Conservation (phyloP, 1,140 invertebrate species). For the Hycleus phaleratus region DNA sequence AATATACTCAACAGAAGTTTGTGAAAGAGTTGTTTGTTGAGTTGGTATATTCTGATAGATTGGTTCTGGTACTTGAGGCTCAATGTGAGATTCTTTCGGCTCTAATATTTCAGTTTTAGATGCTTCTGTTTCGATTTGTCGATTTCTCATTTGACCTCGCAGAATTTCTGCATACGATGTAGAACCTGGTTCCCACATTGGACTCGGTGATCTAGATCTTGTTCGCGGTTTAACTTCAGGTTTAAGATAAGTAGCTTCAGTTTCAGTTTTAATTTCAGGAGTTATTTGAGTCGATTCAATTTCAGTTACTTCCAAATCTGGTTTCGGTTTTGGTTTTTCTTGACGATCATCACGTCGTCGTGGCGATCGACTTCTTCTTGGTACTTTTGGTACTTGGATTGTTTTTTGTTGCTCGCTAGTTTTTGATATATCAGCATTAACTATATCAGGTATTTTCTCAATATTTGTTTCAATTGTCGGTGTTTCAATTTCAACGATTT, state of each 20-base stretch:
- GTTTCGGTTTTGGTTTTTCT: slow-evolving; percentile 17
- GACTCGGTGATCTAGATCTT: slow-evolving; percentile 55
- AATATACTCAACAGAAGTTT: background rate
- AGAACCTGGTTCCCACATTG: slow-evolving; percentile 63
- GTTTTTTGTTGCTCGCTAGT: slow-evolving; percentile 31
- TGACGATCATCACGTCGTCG: slow-evolving; percentile 25
- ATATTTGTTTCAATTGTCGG: background rate
- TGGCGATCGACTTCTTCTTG: slow-evolving; percentile 39
- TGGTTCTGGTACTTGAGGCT: slow-evolving; percentile 4
- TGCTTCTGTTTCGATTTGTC: background rate
- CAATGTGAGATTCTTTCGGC: background rate
- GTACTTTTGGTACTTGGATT: slow-evolving; percentile 11
- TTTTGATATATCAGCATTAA: slow-evolving; percentile 23
- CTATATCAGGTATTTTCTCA: background rate
- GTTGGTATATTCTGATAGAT: background rate
- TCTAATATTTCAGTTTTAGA: background rate
- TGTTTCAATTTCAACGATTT: slow-evolving; percentile 5
- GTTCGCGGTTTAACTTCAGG: slow-evolving; percentile 1
- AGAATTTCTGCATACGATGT: slow-evolving; percentile 72
- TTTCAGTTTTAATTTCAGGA: background rate
- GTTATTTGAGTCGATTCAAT: background rate
- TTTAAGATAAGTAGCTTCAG: background rate
- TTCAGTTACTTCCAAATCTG: background rate
- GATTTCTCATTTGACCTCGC: slow-evolving; percentile 43
- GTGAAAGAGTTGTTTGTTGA: background rate